These are phyloP conservation scores for Caenorhabditis inopinata DNA, from an alignment of 1,140 invertebrate species.

Conservation along the genomic window DNA sequence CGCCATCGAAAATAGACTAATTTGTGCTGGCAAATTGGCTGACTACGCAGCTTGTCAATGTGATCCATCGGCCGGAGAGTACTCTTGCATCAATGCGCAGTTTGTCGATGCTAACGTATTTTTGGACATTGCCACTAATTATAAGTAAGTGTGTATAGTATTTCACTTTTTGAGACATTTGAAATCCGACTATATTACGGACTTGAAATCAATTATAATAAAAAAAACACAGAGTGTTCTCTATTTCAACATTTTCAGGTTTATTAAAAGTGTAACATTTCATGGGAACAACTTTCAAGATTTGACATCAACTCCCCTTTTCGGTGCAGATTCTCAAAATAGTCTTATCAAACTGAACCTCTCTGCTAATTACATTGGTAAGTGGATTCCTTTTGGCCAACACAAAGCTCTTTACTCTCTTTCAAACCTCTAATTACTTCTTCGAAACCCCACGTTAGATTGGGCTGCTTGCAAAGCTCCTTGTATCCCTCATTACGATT, in stretches of 20 bases:
- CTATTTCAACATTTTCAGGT: conserved; percentile 38
- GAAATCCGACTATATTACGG: too few relatives aligned
- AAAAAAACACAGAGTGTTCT: too few relatives aligned
- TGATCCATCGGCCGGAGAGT: conserved; percentile 56
- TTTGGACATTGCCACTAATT: conserved; percentile 57
- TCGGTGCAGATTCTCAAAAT: conserved; percentile 52
- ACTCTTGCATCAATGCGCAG: conserved; percentile 64
- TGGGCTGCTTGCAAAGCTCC: neutral
- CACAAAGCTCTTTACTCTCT: neutral
- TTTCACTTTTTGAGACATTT: too few relatives aligned
- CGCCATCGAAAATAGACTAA: conserved; percentile 58
- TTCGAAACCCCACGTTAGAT: neutral
- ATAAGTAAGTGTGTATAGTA: conserved; percentile 56
- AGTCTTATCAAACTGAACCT: conserved; percentile 57
- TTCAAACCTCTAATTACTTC: neutral
- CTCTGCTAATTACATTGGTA: conserved; percentile 64
- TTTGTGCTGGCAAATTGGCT: conserved; percentile 56
- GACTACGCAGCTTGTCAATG: conserved; percentile 62
- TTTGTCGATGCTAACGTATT: conserved; percentile 63
- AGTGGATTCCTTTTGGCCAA: neutral
- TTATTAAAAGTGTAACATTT: conserved; percentile 58
- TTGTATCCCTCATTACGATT: neutral
- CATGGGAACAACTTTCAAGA: conserved; percentile 66
- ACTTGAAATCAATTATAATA: too few relatives aligned
- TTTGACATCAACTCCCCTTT: conserved; percentile 58